Conservation (phyloP, 2,888 invertebrate species). For the Tinea pellionella region DNA sequence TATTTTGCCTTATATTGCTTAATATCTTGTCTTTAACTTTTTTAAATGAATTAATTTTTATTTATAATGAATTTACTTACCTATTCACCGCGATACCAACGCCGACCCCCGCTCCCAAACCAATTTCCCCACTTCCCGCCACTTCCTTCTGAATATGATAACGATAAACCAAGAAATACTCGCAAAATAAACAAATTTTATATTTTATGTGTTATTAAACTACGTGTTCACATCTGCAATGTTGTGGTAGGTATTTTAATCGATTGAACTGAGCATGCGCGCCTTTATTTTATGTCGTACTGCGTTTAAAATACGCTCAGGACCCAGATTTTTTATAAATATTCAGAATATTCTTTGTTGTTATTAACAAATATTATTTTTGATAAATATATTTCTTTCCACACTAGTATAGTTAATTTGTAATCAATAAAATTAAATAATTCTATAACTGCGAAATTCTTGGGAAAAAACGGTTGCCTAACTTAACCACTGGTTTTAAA, state of each 20-base stretch:
- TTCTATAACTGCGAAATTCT: no score
- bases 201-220: no score
- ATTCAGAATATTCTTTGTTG: neutral
- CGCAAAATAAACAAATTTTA: neutral
- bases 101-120: constrained; percentile 52
- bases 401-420: no score
- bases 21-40: no score
- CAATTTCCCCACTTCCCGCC: constrained; percentile 56
- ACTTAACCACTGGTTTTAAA: no score
- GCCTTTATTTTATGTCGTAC: neutral
- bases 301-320: neutral
- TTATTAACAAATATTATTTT: neutral
- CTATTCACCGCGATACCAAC: constrained; percentile 61
- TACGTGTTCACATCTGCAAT: neutral
- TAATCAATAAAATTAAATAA: no score
- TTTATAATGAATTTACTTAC: neutral
- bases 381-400: no score
- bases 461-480: no score
- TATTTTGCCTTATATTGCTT: no score
- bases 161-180: neutral
- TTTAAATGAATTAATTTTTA: no score
- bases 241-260: neutral
- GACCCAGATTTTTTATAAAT: no score
- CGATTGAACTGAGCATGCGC: neutral
- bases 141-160: constrained; percentile 23